phyloP scores from a whole-genome alignment of 64 coral and sea anemone genomes.

The Cladopsammia gracilis region DNA sequence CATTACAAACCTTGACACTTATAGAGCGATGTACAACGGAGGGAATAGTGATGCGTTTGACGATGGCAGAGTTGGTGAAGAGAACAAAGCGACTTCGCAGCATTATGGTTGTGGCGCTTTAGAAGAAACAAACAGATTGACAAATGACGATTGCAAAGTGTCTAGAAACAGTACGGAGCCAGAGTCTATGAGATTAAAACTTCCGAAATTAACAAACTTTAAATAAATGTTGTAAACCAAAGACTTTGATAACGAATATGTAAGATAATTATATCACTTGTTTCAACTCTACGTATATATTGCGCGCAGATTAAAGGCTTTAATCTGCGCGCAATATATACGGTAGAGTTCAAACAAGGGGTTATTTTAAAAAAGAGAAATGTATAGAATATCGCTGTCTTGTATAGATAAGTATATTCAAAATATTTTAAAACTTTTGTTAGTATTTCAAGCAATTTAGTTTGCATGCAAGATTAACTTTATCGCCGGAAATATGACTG shows the following conservation, averaged over 20 bases:
- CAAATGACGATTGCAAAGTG: not conserved
- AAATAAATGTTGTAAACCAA: constrained; percentile 12
- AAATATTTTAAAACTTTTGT: too few species aligned
- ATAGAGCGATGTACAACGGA: not conserved
- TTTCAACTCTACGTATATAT: too few species aligned
- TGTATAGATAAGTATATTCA: too few species aligned
- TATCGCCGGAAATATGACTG: too few species aligned
- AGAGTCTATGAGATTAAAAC: not conserved
- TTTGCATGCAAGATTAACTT: too few species aligned
- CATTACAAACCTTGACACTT: not conserved
- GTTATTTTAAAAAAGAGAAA: not conserved
- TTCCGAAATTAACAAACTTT: not conserved
- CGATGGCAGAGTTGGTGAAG: not conserved
- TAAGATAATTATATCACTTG: too few species aligned
- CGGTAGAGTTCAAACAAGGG: not conserved
- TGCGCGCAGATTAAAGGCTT: too few species aligned
- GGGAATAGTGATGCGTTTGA: not conserved
- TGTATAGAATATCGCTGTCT: too few species aligned
- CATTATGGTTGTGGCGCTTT: not conserved
- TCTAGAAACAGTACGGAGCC: not conserved
- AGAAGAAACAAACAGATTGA: not conserved
- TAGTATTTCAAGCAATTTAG: too few species aligned
- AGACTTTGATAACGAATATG: not conserved
- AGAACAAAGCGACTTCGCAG: not conserved
- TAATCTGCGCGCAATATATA: too few species aligned